Evolutionary conservation across 2,797 vertebrate genomes (phyloP), one percentile per base, ranked within the genome.

Genomic region (Lepus oiostolus): DNA sequence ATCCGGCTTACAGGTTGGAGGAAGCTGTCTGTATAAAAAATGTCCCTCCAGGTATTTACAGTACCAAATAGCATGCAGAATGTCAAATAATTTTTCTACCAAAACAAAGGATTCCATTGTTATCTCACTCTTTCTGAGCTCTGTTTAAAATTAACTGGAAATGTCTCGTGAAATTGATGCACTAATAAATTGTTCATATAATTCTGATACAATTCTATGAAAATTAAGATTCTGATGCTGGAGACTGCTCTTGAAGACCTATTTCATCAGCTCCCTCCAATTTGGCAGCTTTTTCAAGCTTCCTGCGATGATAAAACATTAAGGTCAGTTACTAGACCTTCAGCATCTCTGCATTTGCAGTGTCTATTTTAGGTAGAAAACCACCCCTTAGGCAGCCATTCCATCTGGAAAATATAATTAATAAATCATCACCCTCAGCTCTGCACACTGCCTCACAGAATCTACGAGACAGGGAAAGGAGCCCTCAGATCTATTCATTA

Each of bases 321-420:
- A 60, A 42, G 85, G 90, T 86, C 50, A 32, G 67, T 91, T 87
- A 88, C 85, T 26, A 77, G 82, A 76, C 95, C 85, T 52, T 58
- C 47, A 88, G 82, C 16, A 68, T 81, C 58, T 95, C 95, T 88
- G 87, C 90, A 83, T 88, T 90, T 84, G 60, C 1, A 0, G 77
- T 91, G 71, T 96, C 94, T 95, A 85, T 97, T 97, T 96, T 82
- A 77, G 87, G 85, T 74, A 89, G 90, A 92, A 90, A 94, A 90
- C 70, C 74, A 77, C 19, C 70, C 93, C 65, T 90, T 47, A 21
- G 85, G 79, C 70, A 90, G 94, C 94, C 90, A 88, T 90, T 93
- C 93, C 94, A 93, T 93, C 92, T 94, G 93, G 96, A 92, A 97
- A 96, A 95, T 67, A 50, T 87, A 96, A 94, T 96, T 94, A 96